phyloP scores from a whole-genome alignment of 2,888 invertebrate genomes.

The Noctua comes region DNA sequence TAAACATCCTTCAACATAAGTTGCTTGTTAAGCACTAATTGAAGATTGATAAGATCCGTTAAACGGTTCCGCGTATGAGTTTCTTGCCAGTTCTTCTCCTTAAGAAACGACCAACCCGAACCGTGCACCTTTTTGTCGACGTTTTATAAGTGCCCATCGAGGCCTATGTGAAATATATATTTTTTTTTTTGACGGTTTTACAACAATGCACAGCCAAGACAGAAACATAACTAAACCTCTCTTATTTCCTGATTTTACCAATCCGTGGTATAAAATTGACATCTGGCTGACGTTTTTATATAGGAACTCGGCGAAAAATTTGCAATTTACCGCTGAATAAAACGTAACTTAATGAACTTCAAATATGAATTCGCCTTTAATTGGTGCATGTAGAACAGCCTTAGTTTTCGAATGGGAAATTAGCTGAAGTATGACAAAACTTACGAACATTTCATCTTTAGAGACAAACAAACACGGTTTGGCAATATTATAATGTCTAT shows the following conservation, averaged over 20 bases:
- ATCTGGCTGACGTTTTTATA: background rate
- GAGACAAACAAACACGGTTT: constrained; percentile 6
- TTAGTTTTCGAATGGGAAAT: background rate
- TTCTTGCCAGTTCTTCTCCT: too few species aligned
- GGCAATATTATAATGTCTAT: background rate
- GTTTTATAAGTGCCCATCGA: too few species aligned
- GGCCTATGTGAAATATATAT: too few species aligned
- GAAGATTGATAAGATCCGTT: constrained; percentile 2
- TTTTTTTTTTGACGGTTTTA: background rate
- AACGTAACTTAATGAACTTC: background rate
- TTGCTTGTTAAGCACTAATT: background rate
- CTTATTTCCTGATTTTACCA: background rate
- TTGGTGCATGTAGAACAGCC: background rate
- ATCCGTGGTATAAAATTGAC: background rate
- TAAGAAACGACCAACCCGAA: too few species aligned
- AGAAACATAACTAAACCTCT: background rate
- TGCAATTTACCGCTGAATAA: background rate
- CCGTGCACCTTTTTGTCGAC: too few species aligned
- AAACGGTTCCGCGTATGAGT: background rate
- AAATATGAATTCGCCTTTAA: background rate
- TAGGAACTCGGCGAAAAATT: background rate
- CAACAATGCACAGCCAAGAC: background rate
- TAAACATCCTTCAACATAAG: background rate
- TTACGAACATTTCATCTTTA: background rate
- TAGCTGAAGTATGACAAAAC: background rate